Evolutionary conservation across 1,140 invertebrate genomes (phyloP).

Genomic region (Palaemon carinicauda): DNA sequence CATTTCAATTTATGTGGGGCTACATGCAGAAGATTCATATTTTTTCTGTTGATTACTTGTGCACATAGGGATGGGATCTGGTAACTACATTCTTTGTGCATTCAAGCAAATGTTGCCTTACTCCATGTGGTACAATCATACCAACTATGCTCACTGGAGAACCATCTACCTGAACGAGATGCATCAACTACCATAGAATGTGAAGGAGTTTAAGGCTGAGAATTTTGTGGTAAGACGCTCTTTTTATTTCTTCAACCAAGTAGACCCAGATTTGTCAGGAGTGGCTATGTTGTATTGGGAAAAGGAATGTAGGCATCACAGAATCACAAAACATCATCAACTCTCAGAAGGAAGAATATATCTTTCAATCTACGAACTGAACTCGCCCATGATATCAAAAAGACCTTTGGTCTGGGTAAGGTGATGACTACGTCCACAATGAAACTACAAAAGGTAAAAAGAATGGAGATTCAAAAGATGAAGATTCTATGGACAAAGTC

Average conservation of each 20-base stretch:
- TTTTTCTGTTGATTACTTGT: too few species aligned
- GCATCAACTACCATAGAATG: not conserved
- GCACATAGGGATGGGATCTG: too few species aligned
- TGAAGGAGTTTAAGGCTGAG: not conserved
- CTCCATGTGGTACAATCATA: constrained; percentile 6
- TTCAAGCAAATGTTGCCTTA: too few species aligned
- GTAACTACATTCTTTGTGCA: too few species aligned
- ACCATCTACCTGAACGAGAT: constrained; percentile 17
- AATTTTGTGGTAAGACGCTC: constrained; percentile 20
- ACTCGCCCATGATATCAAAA: too few species aligned
- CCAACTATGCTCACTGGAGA: not conserved
- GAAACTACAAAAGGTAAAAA: too few species aligned
- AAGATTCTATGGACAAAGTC: too few species aligned
- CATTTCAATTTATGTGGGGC: too few species aligned
- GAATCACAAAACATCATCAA: not conserved
- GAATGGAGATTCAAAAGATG: too few species aligned
- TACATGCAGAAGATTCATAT: too few species aligned
- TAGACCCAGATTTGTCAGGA: constrained; percentile 12
- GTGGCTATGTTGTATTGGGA: not conserved
- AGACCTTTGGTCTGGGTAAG: too few species aligned
- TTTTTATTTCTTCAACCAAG: not conserved
- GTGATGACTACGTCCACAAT: too few species aligned
- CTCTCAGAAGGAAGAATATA: not conserved
- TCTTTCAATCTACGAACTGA: constrained; percentile 34
- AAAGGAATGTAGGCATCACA: not conserved